A percentile compares a stretch with the other conserved stretches of the same genome.
These are phyloP conservation scores for Erebia epiphron DNA, from an alignment of 2,888 invertebrate species.

Conservation along the genomic window DNA sequence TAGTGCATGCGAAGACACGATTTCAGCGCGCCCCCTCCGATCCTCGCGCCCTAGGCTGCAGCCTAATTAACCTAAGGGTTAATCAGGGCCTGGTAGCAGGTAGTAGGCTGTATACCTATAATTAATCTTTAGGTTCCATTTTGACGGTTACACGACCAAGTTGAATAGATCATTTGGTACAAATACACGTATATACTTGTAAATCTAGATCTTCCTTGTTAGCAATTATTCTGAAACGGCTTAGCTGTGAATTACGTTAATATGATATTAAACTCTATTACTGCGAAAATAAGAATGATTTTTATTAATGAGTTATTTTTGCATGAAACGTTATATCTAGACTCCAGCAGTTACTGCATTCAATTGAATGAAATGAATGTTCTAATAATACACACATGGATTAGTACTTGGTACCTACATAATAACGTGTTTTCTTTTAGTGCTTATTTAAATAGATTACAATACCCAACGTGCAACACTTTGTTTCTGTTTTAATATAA, in stretches of 20 bases:
- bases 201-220: conserved; percentile 12
- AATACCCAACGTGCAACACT: too few species aligned
- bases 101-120: background rate
- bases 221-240: background rate
- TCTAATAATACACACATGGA: background rate
- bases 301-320: too few species aligned
- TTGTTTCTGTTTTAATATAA: too few species aligned
- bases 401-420: too few species aligned
- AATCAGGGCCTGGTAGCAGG: too few species aligned
- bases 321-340: background rate
- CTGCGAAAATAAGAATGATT: too few species aligned
- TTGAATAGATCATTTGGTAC: background rate
- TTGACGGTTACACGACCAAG: background rate
- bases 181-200: conserved; percentile 8
- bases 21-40: too few species aligned
- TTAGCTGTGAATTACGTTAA: background rate
- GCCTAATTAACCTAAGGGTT: too few species aligned
- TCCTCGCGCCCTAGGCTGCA: too few species aligned
- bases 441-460: too few species aligned
- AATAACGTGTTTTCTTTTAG: too few species aligned
- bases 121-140: background rate
- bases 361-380: background rate
- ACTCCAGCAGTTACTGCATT: background rate
- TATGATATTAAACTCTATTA: background rate
- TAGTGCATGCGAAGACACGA: too few species aligned